Evolutionary conservation across 2,113 vertebrate genomes (phyloP).

Genomic region (Larimichthys crocea): DNA sequence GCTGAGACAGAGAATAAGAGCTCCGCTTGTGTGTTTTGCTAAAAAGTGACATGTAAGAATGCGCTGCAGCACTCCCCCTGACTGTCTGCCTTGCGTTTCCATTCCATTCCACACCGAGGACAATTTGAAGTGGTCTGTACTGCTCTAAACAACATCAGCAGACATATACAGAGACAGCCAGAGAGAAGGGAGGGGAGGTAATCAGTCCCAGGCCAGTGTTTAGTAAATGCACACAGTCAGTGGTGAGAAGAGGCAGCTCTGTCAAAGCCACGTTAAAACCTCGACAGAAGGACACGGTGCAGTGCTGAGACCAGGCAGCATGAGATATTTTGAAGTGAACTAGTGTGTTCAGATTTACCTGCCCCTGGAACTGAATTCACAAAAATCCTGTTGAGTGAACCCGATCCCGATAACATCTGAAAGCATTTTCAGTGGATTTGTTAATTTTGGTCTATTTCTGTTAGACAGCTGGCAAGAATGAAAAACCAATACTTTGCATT

Average conservation of each 20-base stretch:
- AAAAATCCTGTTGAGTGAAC: not conserved
- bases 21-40: constrained; percentile 73
- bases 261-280: constrained; percentile 38
- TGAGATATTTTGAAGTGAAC: constrained; percentile 20
- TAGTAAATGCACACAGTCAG: constrained; percentile 72
- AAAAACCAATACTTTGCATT: not conserved
- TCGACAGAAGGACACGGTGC: not conserved
- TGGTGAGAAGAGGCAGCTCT: constrained; percentile 56
- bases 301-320: constrained; percentile 18
- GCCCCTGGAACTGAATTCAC: not conserved
- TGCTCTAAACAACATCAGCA: constrained; percentile 72
- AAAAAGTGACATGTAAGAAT: constrained; percentile 80
- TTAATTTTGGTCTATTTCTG: not conserved
- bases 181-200: constrained; percentile 54
- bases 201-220: constrained; percentile 79
- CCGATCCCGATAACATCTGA: not conserved
- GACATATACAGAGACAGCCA: constrained; percentile 72
- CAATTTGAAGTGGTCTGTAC: constrained; percentile 65
- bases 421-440: not conserved
- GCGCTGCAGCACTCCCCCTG: constrained; percentile 49
- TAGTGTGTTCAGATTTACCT: not conserved
- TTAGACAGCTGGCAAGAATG: not conserved
- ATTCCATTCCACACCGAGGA: constrained; percentile 73
- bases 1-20: constrained; percentile 69
- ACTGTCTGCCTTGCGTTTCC: constrained; percentile 60